phyloP scores from a whole-genome alignment of 2,888 invertebrate species.

The Cremastinae sp. region DNA sequence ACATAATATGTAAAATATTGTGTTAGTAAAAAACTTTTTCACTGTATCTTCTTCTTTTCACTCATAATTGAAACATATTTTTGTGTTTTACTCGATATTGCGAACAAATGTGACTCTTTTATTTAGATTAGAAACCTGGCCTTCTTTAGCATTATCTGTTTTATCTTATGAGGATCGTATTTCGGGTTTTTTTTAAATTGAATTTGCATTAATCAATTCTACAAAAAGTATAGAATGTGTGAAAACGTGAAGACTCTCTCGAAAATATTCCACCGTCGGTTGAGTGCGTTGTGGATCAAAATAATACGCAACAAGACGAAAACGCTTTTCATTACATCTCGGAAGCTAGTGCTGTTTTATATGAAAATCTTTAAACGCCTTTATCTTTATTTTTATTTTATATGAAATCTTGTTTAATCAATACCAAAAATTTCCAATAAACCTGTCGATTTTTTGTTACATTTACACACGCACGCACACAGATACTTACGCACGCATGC shows the following conservation, averaged over 20 bases:
- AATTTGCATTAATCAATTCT: slow-evolving; percentile 39
- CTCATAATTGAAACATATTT: too few species aligned
- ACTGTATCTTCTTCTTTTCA: too few species aligned
- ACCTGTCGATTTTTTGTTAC: slow-evolving; percentile 23
- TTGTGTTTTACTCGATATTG: too few species aligned
- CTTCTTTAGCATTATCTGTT: slow-evolving; percentile 27
- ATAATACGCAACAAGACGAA: slow-evolving; percentile 24
- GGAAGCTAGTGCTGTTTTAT: slow-evolving; percentile 42
- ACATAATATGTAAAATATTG: slow-evolving; percentile 25
- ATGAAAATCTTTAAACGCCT: slow-evolving; percentile 43
- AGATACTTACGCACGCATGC: slow-evolving; percentile 34
- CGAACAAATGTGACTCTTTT: slow-evolving; percentile 27
- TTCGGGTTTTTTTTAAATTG: slow-evolving; percentile 27
- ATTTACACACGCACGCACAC: slow-evolving; percentile 27
- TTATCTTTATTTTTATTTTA: slow-evolving; percentile 39
- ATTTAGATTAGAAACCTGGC: slow-evolving; percentile 32
- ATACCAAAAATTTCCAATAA: too few species aligned
- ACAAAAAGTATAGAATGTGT: too few species aligned
- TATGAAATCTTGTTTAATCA: slow-evolving; percentile 26
- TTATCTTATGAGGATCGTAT: slow-evolving; percentile 25
- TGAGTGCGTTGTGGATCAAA: slow-evolving; percentile 43
- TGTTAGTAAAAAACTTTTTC: too few species aligned
- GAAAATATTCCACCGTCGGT: slow-evolving; percentile 35
- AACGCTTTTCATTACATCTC: slow-evolving; percentile 35
- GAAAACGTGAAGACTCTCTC: slow-evolving; percentile 31